Evolutionary conservation across 2,888 invertebrate genomes (phyloP).

Genomic region (Pomacea canaliculata): DNA sequence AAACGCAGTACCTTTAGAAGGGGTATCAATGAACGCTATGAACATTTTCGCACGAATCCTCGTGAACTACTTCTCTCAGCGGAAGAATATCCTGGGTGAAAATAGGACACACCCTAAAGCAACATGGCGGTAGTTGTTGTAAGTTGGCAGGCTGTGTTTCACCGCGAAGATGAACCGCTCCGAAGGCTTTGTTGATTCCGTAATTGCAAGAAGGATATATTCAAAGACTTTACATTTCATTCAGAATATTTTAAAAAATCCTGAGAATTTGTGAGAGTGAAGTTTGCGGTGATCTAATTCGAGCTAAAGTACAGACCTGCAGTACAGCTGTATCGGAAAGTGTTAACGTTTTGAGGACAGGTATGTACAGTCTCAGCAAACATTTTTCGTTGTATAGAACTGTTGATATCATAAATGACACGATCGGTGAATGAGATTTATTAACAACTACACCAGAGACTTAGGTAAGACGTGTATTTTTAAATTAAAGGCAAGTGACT

Average conservation of each 20-base stretch:
- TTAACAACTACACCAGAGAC: no score
- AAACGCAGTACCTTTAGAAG: background rate
- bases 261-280: background rate
- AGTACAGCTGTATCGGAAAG: no score
- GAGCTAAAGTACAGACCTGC: no score
- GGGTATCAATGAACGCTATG: background rate
- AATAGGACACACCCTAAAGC: constrained; percentile 46
- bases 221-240: constrained; percentile 2
- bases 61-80: constrained; percentile 15
- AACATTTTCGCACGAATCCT: background rate
- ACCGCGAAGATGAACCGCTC: constrained; percentile 15
- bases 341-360: no score
- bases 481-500: no score
- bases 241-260: background rate
- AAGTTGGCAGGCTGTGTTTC: constrained; percentile 30
- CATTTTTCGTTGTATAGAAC: no score
- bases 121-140: constrained; percentile 55
- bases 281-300: background rate
- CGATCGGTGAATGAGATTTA: no score
- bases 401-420: no score
- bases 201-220: background rate
- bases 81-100: constrained; percentile 20
- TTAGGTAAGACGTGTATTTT: no score
- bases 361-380: no score
- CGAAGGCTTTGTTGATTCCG: constrained; percentile 4